Conservation (phyloP, 2,888 invertebrate genomes). For the Epinotia bilunana region DNA sequence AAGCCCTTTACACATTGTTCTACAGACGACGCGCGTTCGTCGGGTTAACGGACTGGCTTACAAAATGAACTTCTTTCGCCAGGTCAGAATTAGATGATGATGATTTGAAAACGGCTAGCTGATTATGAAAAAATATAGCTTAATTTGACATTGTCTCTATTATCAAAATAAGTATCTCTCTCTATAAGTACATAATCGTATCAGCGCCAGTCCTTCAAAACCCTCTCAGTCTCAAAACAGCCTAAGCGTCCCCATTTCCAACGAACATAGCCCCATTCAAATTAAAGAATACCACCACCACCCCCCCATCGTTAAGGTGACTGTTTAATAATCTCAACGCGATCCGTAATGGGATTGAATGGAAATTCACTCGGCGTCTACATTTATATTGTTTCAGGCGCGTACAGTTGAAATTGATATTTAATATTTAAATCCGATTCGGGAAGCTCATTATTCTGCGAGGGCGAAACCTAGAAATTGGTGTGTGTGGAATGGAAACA, state of each 20-base stretch:
- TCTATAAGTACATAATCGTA: slow-evolving; percentile 47
- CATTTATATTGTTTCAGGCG: slow-evolving; percentile 60
- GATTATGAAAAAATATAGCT: neutral
- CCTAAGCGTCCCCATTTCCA: neutral
- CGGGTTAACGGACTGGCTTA: too few relatives aligned
- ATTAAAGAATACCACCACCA: slow-evolving; percentile 39
- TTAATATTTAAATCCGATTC: slow-evolving; percentile 50
- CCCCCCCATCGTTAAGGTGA: slow-evolving; percentile 70
- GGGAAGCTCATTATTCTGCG: slow-evolving; percentile 34
- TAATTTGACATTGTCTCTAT: too few relatives aligned
- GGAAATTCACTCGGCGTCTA: slow-evolving; percentile 59
- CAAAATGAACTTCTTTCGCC: too few relatives aligned
- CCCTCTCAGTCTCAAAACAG: slow-evolving; percentile 1
- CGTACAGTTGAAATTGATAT: slow-evolving; percentile 57
- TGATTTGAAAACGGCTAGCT: neutral
- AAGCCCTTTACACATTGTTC: too few relatives aligned
- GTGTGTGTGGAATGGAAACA: slow-evolving; percentile 6
- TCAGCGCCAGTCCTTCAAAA: slow-evolving; percentile 46
- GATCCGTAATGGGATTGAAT: slow-evolving; percentile 74
- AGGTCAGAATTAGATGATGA: too few relatives aligned
- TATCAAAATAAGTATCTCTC: neutral
- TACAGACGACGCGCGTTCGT: too few relatives aligned
- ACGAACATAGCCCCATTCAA: slow-evolving; percentile 7
- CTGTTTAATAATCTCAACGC: slow-evolving; percentile 78
- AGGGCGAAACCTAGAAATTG: slow-evolving; percentile 16